Evolutionary conservation across 2,888 invertebrate species (phyloP), one percentile per base, ranked within the genome.

Genomic region (Trissolcus japonicus): DNA sequence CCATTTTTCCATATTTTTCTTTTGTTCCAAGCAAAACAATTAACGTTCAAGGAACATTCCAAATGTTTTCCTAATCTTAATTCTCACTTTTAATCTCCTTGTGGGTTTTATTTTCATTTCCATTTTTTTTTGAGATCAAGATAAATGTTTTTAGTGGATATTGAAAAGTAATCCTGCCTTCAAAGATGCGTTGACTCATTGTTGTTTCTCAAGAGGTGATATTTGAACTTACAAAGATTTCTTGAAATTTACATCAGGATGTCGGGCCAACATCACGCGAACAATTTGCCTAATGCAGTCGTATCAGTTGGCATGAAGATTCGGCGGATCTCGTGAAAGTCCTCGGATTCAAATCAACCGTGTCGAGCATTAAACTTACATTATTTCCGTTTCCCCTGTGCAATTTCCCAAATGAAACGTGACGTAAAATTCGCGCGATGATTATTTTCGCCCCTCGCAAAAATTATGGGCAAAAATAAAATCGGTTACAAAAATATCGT

Each of bases 251-350:
- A 62, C 67, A 62, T 62, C 57, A 25, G 57, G 41, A 43, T 21
- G 9, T 62, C 67, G 74, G 62, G 67, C 61, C 73, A 74, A 56
- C 54, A 74, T 50, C 73, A 56, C 35, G 55, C 67, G 56, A 67
- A 74, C 74, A 74, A 74, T 74, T 74, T 74, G 62, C 74, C 67
- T 74, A 74, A 74, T 74, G 67, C 56, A 67, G 56, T 61, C 48
- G 56, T 57, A 66, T 67, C 62, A 74, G 35, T 17, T 2, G 66
- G 40, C 55, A 43, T 35, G 50, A 61, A 73, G 61, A 66, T 63
- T 65, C 40, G 59, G 55, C 50, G 19, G 35, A 46, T 16, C 16
- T 46, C 21, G 50, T n/a, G 21, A 19, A 40, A 48, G 16, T 62
- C 57, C 43, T 29, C 16, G 50, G 48, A 19, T 35, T 35, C 29